Percentiles rank a stretch among this genome's conserved stretches.
Evolutionary conservation across 2,113 vertebrate species (phyloP).

Genomic region (Festucalex cinctus): DNA sequence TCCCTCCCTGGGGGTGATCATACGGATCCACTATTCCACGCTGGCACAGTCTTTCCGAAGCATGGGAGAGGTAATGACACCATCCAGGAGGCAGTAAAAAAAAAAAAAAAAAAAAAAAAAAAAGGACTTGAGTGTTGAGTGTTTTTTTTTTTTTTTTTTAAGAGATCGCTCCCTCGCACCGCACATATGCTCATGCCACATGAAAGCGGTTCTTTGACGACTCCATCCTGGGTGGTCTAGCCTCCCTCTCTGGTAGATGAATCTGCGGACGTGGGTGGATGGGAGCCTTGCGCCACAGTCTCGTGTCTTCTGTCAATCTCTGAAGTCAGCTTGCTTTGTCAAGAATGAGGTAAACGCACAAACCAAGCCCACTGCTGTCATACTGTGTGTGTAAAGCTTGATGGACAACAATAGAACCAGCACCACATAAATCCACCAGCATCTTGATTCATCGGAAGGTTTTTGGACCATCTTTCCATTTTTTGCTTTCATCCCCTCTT

Average conservation of each 20-base stretch:
- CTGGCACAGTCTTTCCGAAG: slow-evolving; percentile 48
- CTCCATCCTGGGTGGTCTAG: slow-evolving; percentile 70
- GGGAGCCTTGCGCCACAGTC: slow-evolving; percentile 47
- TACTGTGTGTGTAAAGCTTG: too few species aligned
- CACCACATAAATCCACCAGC: slow-evolving; percentile 60
- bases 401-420: not conserved
- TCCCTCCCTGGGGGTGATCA: slow-evolving; percentile 57
- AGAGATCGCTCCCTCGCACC: slow-evolving; percentile 50
- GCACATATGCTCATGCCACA: slow-evolving; percentile 69
- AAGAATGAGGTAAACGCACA: not conserved
- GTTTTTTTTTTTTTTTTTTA: too few species aligned
- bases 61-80: slow-evolving; percentile 55
- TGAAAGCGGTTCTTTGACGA: slow-evolving; percentile 64
- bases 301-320: slow-evolving; percentile 38
- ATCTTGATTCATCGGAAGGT: slow-evolving; percentile 54
- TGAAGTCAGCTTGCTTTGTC: slow-evolving; percentile 55
- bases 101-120: too few species aligned
- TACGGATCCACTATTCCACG: slow-evolving; percentile 57
- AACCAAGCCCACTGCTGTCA: too few species aligned
- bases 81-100: slow-evolving; percentile 66
- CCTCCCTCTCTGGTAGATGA: slow-evolving; percentile 44
- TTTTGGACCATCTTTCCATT: slow-evolving; percentile 53
- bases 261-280: slow-evolving; percentile 52
- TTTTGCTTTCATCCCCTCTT: slow-evolving; percentile 52
- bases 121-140: slow-evolving; percentile 42